Conservation (phyloP, 1,140 invertebrate genomes). For the Oryctes rhinoceros region DNA sequence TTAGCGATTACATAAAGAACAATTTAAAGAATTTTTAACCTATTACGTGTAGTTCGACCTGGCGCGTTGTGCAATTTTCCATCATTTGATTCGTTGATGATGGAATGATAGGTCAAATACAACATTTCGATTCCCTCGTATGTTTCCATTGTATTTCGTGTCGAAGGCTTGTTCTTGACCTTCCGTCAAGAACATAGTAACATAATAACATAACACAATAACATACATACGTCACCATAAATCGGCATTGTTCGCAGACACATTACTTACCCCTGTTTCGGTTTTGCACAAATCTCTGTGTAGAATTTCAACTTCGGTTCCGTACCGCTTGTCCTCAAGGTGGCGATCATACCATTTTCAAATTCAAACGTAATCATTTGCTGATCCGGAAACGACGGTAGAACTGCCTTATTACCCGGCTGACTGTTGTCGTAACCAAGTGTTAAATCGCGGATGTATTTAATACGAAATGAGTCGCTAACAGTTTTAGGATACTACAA, state of each 20-base stretch:
- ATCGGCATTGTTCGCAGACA: too few species aligned
- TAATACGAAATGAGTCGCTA: constrained; percentile 77
- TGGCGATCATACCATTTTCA: constrained; percentile 85
- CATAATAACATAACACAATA: too few species aligned
- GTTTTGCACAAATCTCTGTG: constrained; percentile 83
- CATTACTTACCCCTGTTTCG: constrained; percentile 68
- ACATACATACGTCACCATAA: background rate
- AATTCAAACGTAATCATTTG: constrained; percentile 99
- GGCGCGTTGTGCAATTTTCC: too few species aligned
- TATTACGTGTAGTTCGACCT: too few species aligned
- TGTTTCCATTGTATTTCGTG: too few species aligned
- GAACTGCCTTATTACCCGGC: constrained; percentile 74
- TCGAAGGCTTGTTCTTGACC: too few species aligned
- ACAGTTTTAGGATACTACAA: constrained; percentile 81
- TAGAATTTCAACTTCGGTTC: constrained; percentile 99
- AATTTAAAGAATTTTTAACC: too few species aligned
- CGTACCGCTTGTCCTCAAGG: constrained; percentile 95
- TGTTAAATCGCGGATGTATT: constrained; percentile 85
- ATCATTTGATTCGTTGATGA: too few species aligned
- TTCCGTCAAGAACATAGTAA: too few species aligned
- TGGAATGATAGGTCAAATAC: too few species aligned
- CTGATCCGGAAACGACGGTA: constrained; percentile 79
- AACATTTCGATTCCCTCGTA: too few species aligned
- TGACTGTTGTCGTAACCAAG: constrained; percentile 85
- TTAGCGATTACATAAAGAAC: too few species aligned